Evolutionary conservation across 1,140 invertebrate species (phyloP), one percentile per base, ranked within the genome.

Genomic region (Leptinotarsa undecemlineata): DNA sequence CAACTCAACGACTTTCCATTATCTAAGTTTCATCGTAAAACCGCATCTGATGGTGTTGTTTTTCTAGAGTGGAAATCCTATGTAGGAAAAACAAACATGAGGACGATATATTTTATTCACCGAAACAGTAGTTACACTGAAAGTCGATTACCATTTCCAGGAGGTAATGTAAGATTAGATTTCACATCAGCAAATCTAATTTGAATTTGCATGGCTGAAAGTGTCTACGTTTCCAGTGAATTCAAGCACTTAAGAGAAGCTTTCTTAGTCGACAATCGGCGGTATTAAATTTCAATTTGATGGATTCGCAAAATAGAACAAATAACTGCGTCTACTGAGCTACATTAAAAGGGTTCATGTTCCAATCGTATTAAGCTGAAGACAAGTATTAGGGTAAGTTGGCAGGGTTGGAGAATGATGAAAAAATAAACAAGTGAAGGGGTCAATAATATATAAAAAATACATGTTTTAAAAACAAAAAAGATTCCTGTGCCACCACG

Each of bases 201-300:
- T 57, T 57, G 51, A 19, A 57, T 57, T 57, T 57, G 51, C 51
- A 57, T 19, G 51, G 51, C 51, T 57, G 51, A 57, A 57, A 15
- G 51, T 57, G 51, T 57, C 51, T 57, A 4, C 51, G n/a, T 57
- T n/a, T 17, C 51, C n/a, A 19, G 15, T 15, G n/a, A 57, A 57
- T 57, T 57, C 51, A 57, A 57, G 51, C 51, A 57, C 51, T 57
- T 42, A 57, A 19, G 51, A 57, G 51, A 19, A 17, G 51, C 17
- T 57, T 57, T 57, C 51, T 19, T 19, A 57, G 15, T 57, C 17
- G 51, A 57, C 51, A 57, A 57, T 57, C 51, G n/a, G 51, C 6
- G n/a, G 51, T 57, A 57, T 57, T 57, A 19, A 57, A 57, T 57
- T 57, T 57, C 51, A 57, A 57, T 57, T 57, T 57, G 51, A 57